phyloP scores from a whole-genome alignment of 2,797 vertebrate genomes.

The Vespertilio murinus region DNA sequence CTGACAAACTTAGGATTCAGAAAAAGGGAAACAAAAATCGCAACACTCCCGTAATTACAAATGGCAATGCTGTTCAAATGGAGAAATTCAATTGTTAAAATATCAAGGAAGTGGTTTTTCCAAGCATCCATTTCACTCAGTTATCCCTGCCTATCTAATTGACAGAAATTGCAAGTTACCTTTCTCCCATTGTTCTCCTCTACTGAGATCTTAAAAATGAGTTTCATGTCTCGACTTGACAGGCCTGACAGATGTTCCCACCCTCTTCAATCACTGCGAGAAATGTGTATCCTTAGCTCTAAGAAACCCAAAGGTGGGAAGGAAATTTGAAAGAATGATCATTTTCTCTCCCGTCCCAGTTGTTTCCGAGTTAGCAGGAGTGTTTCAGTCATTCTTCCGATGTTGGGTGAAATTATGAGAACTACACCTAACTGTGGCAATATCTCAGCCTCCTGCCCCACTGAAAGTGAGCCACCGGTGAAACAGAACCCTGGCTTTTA shows the following conservation, averaged over 20 bases:
- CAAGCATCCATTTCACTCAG: constrained; percentile 49
- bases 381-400: constrained; percentile 34
- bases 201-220: constrained; percentile 60
- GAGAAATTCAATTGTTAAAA: constrained; percentile 54
- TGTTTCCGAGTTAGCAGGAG: constrained; percentile 35
- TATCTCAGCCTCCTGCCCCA: constrained; percentile 49
- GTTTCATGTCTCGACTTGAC: constrained; percentile 57
- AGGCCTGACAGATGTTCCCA: constrained; percentile 59
- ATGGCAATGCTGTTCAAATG: constrained; percentile 54
- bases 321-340: constrained; percentile 27
- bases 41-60: constrained; percentile 48
- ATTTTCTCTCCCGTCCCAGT: constrained; percentile 38
- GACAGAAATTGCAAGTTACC: constrained; percentile 65
- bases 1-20: constrained; percentile 42
- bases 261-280: constrained; percentile 53
- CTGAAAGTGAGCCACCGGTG: background rate
- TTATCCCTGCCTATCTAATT: constrained; percentile 59
- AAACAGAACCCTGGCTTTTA: constrained; percentile 24
- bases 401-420: constrained; percentile 49
- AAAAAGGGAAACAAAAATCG: constrained; percentile 50
- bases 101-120: background rate
- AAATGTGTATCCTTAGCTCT: constrained; percentile 10
- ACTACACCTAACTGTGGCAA: background rate
- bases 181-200: constrained; percentile 49
- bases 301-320: constrained; percentile 55